A percentile compares a stretch with the other conserved stretches of the same genome.
Conservation (phyloP, 2,113 vertebrate species). For the Indicator indicator region DNA sequence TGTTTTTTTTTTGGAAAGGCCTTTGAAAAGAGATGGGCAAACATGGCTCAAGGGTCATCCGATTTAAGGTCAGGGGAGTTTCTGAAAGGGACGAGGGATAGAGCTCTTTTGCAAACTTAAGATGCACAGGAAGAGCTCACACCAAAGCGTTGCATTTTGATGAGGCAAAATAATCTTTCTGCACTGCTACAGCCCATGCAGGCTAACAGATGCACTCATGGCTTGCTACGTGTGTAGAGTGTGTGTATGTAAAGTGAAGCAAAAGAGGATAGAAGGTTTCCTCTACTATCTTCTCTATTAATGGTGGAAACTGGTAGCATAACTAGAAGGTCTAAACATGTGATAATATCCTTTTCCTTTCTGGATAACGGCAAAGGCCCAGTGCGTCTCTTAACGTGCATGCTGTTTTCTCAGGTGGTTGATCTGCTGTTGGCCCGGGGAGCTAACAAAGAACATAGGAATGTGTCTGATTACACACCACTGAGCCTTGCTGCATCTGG, state of each 20-base stretch:
- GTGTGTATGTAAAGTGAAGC: background rate
- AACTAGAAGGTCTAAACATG: background rate
- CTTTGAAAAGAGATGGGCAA: background rate
- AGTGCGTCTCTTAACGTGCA: background rate
- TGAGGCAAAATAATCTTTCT: background rate
- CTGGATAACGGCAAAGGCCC: background rate
- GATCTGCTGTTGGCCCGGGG: conserved; percentile 95
- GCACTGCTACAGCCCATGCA: background rate
- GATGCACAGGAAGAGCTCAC: background rate
- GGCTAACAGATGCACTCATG: background rate
- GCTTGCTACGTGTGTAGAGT: background rate
- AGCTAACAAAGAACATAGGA: conserved; percentile 98
- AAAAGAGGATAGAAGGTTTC: background rate
- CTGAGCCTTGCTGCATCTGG: conserved; percentile 97
- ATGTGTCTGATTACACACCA: conserved; percentile 98
- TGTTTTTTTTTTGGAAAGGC: background rate
- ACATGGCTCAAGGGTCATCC: background rate
- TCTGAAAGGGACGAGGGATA: background rate
- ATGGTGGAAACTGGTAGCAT: background rate
- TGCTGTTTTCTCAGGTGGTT: conserved; percentile 84
- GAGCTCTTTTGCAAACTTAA: background rate
- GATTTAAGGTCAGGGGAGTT: background rate
- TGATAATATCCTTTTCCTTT: background rate
- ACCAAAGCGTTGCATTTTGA: background rate
- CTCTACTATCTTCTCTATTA: background rate